phyloP scores from a whole-genome alignment of 1,140 invertebrate genomes.

The Neodiprion pinetum region DNA sequence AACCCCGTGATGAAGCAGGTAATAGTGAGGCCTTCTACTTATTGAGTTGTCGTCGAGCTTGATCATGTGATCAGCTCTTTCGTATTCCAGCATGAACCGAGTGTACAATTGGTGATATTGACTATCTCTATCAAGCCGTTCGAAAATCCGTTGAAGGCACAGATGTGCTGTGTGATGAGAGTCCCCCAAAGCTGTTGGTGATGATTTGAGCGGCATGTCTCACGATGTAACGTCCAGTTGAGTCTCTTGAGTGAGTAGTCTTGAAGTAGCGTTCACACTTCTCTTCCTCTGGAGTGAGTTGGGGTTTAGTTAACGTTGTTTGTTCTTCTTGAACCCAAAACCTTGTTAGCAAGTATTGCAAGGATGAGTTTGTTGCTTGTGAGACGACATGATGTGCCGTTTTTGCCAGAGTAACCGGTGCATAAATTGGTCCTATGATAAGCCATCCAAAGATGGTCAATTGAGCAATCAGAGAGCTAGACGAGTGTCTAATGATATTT shows the following conservation, averaged over 20 bases:
- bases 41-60: no score
- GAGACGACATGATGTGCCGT: background rate
- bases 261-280: slow-evolving; percentile 25
- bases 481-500: background rate
- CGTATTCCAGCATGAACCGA: no score
- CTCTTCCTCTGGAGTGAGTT: slow-evolving; percentile 8
- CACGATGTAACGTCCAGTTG: slow-evolving; percentile 18
- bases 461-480: background rate
- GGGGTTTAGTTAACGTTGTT: background rate
- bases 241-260: slow-evolving; percentile 16
- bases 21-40: no score
- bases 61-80: no score
- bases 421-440: background rate
- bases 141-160: slow-evolving; percentile 23
- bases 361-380: background rate
- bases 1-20: no score
- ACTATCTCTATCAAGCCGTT: slow-evolving; percentile 22
- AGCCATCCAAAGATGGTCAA: background rate
- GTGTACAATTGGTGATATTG: slow-evolving; percentile 36
- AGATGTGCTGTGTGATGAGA: slow-evolving; percentile 24
- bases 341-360: background rate
- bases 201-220: slow-evolving; percentile 15
- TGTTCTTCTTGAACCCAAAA: no score
- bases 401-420: background rate
- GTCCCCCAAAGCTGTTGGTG: slow-evolving; percentile 23